Percentiles rank a stretch among this genome's conserved stretches.
Evolutionary conservation across 2,888 invertebrate genomes (phyloP).

Genomic region (Cheilosia pagana): DNA sequence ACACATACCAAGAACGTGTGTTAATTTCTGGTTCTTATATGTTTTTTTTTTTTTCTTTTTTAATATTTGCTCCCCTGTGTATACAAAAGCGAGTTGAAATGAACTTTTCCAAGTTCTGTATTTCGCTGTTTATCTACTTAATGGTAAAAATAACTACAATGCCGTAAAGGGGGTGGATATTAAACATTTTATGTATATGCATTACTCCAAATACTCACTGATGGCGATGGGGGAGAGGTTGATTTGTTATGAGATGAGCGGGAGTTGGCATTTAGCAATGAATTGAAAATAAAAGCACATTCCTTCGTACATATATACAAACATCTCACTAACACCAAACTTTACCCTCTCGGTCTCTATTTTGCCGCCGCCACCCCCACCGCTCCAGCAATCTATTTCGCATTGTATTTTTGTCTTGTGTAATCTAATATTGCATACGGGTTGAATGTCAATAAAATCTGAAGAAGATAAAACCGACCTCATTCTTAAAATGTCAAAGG

Average conservation of each 20-base stretch:
- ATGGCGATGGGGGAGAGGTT: slow-evolving; percentile 39
- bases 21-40: slow-evolving; percentile 36
- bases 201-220: slow-evolving; percentile 25
- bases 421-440: slow-evolving; percentile 70
- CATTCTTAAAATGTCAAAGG: slow-evolving; percentile 66
- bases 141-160: slow-evolving; percentile 55
- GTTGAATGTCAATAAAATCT: slow-evolving; percentile 71
- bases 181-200: slow-evolving; percentile 48
- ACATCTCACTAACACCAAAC: slow-evolving; percentile 25
- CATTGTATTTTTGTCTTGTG: slow-evolving; percentile 33
- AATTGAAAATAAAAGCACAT: slow-evolving; percentile 42
- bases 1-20: slow-evolving; percentile 4
- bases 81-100: slow-evolving; percentile 50
- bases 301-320: neutral
- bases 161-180: slow-evolving; percentile 57
- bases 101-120: slow-evolving; percentile 43
- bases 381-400: slow-evolving; percentile 8
- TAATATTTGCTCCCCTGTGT: neutral
- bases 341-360: slow-evolving; percentile 48
- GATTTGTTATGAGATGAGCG: slow-evolving; percentile 34
- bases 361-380: slow-evolving; percentile 1
- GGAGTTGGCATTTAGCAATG: slow-evolving; percentile 38
- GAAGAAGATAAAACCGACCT: slow-evolving; percentile 64
- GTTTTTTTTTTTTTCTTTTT: slow-evolving; percentile 8
- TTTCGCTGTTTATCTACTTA: slow-evolving; percentile 54